A percentile compares a stretch with the other conserved stretches of the same genome.
phyloP scores from a whole-genome alignment of 2,888 invertebrate species.

The Morinoia aosen region DNA sequence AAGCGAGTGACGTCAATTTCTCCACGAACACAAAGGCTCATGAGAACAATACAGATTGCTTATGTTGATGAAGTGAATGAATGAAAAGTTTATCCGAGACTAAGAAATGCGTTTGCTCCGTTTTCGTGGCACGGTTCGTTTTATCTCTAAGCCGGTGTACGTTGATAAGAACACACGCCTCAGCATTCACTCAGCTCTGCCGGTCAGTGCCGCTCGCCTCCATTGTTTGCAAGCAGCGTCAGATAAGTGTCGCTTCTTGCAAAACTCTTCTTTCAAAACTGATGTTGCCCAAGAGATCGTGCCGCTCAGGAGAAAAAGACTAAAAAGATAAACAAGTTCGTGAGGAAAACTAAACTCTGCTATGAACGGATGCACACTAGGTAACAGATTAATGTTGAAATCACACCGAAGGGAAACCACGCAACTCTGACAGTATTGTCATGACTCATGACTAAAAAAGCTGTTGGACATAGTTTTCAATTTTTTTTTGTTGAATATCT shows the following conservation, averaged over 20 bases:
- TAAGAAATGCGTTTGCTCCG: background rate
- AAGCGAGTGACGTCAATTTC: no score
- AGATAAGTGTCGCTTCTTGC: background rate
- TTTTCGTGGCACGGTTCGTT: background rate
- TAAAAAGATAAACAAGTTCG: background rate
- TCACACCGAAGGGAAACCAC: background rate
- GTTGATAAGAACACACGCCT: background rate
- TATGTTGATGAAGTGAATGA: background rate
- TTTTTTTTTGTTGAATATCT: background rate
- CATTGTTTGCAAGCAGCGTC: background rate
- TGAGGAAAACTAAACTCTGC: background rate
- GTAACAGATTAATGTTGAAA: background rate
- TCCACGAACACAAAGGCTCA: background rate
- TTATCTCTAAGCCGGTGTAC: background rate
- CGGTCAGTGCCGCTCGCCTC: background rate
- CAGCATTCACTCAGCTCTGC: background rate
- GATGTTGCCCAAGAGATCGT: background rate
- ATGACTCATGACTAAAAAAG: background rate
- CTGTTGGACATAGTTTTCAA: background rate
- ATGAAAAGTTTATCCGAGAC: background rate
- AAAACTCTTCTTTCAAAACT: background rate
- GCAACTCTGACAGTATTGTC: background rate
- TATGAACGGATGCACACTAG: background rate
- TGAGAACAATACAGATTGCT: background rate
- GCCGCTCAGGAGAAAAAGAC: background rate